Base-by-base conservation (phyloP, 2,888 invertebrate genomes). In the Nomada ruficornis region DNA sequence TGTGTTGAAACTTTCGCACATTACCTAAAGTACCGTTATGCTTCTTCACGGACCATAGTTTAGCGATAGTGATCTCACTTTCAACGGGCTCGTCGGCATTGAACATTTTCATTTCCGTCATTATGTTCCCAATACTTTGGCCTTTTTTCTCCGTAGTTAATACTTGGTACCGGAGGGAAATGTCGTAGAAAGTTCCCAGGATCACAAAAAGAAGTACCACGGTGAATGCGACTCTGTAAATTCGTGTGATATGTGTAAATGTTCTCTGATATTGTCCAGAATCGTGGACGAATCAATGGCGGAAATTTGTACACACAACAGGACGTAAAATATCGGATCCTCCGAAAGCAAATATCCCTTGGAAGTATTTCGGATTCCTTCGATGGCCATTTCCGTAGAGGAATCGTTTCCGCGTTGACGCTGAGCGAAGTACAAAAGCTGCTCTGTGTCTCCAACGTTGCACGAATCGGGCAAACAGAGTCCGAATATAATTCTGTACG, bases 391-490 rank as follows among this genome's bases (percentile, higher is more conserved):
- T 69, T 72, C 81, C 72, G 95, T 92, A 2, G 94, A 94, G 0
- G 94, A 86, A 71, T 91, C 93, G 82, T 94, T 94, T 10, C 93
- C 90, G 76, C 94, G 94, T 50, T 94, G 89, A 76, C 94, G 94
- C 26, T 94, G 93, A 20, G 94, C 94, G 88, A 95, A 95, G 79
- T 94, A 94, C n/a, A 95, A 89, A 50, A 95, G 91, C 2, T 94
- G 93, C 26, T 93, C 90, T 0, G 95, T 91, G 86, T 95, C 95
- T 0, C 94, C 90, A 0, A 92, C 83, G 0, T 90, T 86, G 86
- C 95, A 95, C 47, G 94, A 93, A 0, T 93, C 90, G 1, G 95
- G 95, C 29, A 95, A 86, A 75, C 95, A 95, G 4, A 95, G 42
- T n/a, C 91, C 90, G 23, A 91, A 78, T 2, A 86, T 89, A 75